These are phyloP conservation scores for Chirona hameri DNA, from an alignment of 2,888 invertebrate genomes.

Conservation along the genomic window DNA sequence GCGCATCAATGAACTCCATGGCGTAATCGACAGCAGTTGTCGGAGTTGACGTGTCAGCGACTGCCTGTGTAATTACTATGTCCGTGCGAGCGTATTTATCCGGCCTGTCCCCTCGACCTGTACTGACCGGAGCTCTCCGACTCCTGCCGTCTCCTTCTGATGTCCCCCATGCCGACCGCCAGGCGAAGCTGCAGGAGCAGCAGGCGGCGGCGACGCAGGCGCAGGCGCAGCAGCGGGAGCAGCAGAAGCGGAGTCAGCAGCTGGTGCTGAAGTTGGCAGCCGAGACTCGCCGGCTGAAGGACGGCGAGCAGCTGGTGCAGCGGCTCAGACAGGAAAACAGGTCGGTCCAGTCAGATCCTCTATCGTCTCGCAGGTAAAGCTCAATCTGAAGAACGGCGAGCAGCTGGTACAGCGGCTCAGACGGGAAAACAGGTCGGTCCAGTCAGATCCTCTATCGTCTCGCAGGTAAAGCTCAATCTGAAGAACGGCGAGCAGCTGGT, in stretches of 20 bases:
- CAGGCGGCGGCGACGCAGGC: background rate
- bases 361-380: too few relatives aligned
- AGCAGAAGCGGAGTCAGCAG: slow-evolving; percentile 12
- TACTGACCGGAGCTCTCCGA: too few relatives aligned
- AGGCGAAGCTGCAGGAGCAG: background rate
- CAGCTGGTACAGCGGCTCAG: slow-evolving; percentile 3
- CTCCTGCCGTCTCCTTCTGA: background rate
- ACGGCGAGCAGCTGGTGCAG: background rate
- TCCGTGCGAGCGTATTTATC: too few relatives aligned
- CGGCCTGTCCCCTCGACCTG: too few relatives aligned
- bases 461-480: too few relatives aligned
- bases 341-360: too few relatives aligned
- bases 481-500: background rate
- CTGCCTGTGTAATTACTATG: too few relatives aligned
- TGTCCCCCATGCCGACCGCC: background rate
- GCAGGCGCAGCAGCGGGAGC: background rate
- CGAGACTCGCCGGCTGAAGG: background rate
- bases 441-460: too few relatives aligned
- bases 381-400: background rate
- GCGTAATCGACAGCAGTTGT: too few relatives aligned
- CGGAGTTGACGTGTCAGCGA: too few relatives aligned
- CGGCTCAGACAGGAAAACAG: slow-evolving; percentile 4
- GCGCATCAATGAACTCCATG: too few relatives aligned
- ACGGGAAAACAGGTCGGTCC: slow-evolving; percentile 6
- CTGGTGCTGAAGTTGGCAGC: slow-evolving; percentile 14